These are phyloP conservation scores for Phaonia tiefii DNA, from an alignment of 2,888 invertebrate genomes.

Conservation along the genomic window DNA sequence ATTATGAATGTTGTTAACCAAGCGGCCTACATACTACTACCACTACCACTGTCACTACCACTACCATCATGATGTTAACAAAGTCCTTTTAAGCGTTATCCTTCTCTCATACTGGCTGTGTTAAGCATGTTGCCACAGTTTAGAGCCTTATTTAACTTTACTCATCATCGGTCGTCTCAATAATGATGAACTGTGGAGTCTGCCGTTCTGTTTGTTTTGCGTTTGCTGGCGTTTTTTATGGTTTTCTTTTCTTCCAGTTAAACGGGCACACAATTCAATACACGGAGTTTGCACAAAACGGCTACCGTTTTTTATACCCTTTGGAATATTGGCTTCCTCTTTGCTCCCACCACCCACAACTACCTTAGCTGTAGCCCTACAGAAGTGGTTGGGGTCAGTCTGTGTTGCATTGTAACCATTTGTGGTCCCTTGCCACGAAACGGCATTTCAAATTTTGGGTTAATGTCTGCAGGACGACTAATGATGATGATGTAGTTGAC, in stretches of 20 bases:
- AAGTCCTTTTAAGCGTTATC: neutral
- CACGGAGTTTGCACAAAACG: neutral
- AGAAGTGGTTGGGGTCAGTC: neutral
- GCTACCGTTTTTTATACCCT: constrained; percentile 9
- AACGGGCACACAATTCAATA: constrained; percentile 7
- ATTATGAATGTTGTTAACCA: too few species aligned
- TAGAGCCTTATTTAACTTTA: constrained; percentile 59
- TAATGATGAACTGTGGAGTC: constrained; percentile 31
- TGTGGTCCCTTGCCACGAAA: neutral
- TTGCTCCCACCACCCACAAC: neutral
- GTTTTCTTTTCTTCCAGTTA: constrained; percentile 28
- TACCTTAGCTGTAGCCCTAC: neutral
- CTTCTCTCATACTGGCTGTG: too few species aligned
- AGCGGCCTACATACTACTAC: neutral
- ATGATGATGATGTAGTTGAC: too few species aligned
- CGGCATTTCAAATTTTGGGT: constrained; percentile 6
- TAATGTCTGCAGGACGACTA: constrained; percentile 31
- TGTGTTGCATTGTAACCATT: constrained; percentile 10
- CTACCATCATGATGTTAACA: neutral
- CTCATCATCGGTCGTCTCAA: constrained; percentile 64
- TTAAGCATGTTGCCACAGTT: neutral
- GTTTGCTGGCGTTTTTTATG: constrained; percentile 18
- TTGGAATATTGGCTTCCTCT: neutral
- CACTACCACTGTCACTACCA: too few species aligned
- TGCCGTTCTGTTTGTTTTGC: too few species aligned